phyloP scores from a whole-genome alignment of 2,113 vertebrate genomes.

The Egretta garzetta region DNA sequence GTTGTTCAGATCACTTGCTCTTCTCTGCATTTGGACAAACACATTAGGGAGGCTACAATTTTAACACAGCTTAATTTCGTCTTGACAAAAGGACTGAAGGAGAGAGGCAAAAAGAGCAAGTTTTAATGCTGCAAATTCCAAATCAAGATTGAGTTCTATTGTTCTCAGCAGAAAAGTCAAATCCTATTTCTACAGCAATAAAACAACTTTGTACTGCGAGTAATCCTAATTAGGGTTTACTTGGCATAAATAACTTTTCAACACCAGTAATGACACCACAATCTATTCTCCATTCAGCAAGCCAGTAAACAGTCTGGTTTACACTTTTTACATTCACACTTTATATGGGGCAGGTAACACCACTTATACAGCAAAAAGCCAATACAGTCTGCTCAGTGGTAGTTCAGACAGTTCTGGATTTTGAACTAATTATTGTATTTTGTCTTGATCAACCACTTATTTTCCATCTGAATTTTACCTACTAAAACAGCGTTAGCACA shows the following conservation, averaged over 20 bases:
- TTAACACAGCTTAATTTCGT: neutral
- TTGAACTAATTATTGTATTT: neutral
- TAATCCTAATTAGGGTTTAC: neutral
- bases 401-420: neutral
- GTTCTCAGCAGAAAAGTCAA: neutral
- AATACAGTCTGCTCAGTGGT: neutral
- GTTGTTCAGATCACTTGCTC: neutral
- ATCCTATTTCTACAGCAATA: conserved; percentile 4
- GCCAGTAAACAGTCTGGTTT: neutral
- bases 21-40: neutral
- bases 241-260: conserved; percentile 1
- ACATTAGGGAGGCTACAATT: neutral
- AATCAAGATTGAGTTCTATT: neutral
- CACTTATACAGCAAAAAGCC: neutral
- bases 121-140: neutral
- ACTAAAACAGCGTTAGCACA: neutral
- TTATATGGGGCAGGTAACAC: neutral
- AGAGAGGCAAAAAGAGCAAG: neutral
- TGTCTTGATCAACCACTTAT: neutral
- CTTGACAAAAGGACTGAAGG: neutral
- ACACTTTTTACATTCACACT: neutral
- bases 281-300: neutral
- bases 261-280: neutral
- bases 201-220: neutral
- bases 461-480: conserved; percentile 1